Percentiles rank a stretch among this genome's conserved stretches.
Evolutionary conservation across 2,888 invertebrate genomes (phyloP).

Genomic region (Plagodis dolabraria): DNA sequence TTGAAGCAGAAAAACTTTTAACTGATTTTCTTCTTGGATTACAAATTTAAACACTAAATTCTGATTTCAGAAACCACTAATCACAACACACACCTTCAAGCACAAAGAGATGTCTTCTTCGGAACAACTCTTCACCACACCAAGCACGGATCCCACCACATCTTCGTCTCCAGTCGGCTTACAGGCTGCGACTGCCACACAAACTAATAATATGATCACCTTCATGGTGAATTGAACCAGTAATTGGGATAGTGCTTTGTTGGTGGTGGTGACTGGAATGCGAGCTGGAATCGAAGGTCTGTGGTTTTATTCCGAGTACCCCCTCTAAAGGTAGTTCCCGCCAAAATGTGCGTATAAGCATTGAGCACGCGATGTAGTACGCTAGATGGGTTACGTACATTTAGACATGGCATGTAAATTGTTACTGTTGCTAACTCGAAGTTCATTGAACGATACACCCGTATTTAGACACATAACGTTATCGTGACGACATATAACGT

Average conservation of each 20-base stretch:
- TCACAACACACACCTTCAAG: constrained; percentile 86
- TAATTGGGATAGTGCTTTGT: constrained; percentile 20
- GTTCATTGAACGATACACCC: constrained; percentile 3
- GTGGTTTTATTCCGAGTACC: constrained; percentile 76
- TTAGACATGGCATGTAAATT: constrained; percentile 49
- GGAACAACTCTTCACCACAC: constrained; percentile 89
- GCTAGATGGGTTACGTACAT: constrained; percentile 45
- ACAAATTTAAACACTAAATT: constrained; percentile 11
- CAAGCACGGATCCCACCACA: constrained; percentile 86
- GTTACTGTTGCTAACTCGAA: constrained; percentile 2
- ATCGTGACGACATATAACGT: neutral
- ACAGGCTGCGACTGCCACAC: constrained; percentile 75
- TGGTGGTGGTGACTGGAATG: constrained; percentile 70
- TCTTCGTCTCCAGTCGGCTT: constrained; percentile 82
- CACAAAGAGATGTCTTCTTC: constrained; percentile 88
- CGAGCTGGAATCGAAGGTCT: constrained; percentile 60
- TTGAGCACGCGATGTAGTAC: constrained; percentile 46
- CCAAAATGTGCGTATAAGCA: constrained; percentile 58
- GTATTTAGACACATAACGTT: neutral
- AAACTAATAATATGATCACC: constrained; percentile 75
- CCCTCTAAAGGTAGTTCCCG: constrained; percentile 61
- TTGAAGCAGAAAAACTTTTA: too few species aligned
- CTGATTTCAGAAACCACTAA: constrained; percentile 26
- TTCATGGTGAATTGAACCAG: constrained; percentile 65
- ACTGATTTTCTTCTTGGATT: too few species aligned